A percentile compares a stretch with the other conserved stretches of the same genome.
Conservation (phyloP, 2,113 vertebrate genomes). For the Lepisosteus oculatus region DNA sequence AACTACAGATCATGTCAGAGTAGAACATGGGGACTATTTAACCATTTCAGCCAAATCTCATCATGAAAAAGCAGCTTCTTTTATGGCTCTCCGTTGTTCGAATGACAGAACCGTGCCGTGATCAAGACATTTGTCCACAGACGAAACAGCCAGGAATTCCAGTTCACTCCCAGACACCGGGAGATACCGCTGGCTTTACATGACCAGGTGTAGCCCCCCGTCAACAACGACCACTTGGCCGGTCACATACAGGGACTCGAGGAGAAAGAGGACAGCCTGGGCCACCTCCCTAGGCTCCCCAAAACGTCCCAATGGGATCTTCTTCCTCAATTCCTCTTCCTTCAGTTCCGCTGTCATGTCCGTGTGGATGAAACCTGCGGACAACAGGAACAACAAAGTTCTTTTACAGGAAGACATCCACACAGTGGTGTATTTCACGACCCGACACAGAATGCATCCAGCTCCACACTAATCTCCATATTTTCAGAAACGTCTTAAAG, state of each 20-base stretch:
- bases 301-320: conserved; percentile 79
- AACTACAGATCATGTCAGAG: no score
- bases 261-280: conserved; percentile 77
- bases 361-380: conserved; percentile 81
- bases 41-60: no score
- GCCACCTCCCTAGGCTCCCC: conserved; percentile 81
- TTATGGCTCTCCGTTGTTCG: no score
- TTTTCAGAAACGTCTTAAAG: no score
- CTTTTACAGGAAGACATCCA: background rate
- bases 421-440: background rate
- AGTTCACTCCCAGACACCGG: background rate
- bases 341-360: conserved; percentile 83
- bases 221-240: conserved; percentile 85
- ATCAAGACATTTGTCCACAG: no score
- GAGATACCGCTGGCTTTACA: conserved; percentile 43
- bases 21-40: no score
- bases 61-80: no score
- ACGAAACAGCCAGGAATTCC: background rate
- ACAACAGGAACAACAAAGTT: background rate
- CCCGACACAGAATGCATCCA: no score
- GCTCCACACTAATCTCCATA: no score
- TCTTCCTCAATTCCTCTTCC: conserved; percentile 61
- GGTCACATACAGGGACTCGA: conserved; percentile 82
- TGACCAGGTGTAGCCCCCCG: conserved; percentile 80
- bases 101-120: no score